Evolutionary conservation across 2,888 invertebrate genomes (phyloP).

Genomic region (Troides oblongomaculatus): DNA sequence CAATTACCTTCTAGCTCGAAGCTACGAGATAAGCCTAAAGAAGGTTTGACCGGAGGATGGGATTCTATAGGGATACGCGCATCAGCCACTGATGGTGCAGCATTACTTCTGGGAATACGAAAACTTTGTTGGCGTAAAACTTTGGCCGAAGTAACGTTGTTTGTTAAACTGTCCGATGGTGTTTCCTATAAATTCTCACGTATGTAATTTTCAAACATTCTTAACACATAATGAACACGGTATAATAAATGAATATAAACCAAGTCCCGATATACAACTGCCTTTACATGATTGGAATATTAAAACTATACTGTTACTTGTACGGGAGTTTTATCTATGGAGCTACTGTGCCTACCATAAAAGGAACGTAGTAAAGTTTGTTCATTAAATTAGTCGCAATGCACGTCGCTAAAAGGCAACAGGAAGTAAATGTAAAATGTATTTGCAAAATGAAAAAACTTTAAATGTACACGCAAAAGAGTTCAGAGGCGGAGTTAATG

Average conservation of each 20-base stretch:
- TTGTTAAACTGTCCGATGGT: constrained; percentile 67
- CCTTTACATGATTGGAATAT: no score
- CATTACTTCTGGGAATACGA: constrained; percentile 75
- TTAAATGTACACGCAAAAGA: no score
- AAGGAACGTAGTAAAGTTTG: no score
- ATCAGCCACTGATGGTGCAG: constrained; percentile 77
- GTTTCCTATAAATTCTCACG: constrained; percentile 55
- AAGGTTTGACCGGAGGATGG: constrained; percentile 51
- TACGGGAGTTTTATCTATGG: no score
- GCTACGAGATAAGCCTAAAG: constrained; percentile 49
- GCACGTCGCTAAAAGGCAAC: not conserved
- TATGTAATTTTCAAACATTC: constrained; percentile 41
- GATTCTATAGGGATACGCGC: constrained; percentile 74
- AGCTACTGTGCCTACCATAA: no score
- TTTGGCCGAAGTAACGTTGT: constrained; percentile 77
- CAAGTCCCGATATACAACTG: no score
- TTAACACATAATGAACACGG: not conserved
- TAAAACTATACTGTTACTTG: no score
- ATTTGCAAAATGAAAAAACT: no score
- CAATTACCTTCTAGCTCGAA: constrained; percentile 38
- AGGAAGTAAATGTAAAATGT: not conserved
- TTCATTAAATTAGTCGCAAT: no score
- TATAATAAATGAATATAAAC: not conserved
- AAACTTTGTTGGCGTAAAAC: constrained; percentile 66
- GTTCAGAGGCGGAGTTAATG: no score